phyloP scores from a whole-genome alignment of 2,797 vertebrate genomes.

The Poecile montanus region DNA sequence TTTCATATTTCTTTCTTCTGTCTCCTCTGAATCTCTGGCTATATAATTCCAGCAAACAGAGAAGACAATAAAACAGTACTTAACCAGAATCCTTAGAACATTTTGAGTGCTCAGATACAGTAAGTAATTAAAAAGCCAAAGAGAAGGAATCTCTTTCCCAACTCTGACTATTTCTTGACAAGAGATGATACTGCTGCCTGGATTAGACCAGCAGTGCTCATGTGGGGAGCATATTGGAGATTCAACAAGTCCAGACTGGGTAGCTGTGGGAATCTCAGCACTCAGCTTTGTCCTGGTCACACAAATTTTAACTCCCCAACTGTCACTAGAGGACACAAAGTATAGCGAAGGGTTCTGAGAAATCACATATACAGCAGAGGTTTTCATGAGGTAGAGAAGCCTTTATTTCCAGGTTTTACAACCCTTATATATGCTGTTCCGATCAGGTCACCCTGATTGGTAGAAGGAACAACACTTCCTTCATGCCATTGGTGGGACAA shows the following conservation, averaged over 20 bases:
- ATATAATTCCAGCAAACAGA: not conserved
- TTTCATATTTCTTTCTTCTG: not conserved
- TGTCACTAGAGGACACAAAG: too few species aligned
- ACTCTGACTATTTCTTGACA: not conserved
- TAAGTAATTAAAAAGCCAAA: not conserved
- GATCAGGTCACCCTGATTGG: too few species aligned
- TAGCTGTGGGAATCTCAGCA: not conserved
- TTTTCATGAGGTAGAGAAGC: too few species aligned
- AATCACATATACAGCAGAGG: too few species aligned
- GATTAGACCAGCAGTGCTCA: too few species aligned
- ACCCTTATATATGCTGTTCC: too few species aligned
- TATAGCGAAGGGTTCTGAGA: too few species aligned
- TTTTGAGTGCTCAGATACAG: not conserved
- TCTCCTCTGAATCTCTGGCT: not conserved
- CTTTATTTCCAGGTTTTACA: too few species aligned
- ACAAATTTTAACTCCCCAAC: too few species aligned
- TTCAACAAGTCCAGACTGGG: accelerated
- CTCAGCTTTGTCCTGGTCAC: not conserved
- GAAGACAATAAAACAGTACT: not conserved
- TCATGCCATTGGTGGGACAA: too few species aligned
- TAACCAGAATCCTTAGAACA: not conserved
- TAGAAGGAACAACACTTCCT: too few species aligned
- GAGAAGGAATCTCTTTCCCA: not conserved
- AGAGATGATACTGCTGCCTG: not conserved
- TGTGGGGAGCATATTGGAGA: accelerated